Evolutionary conservation across 2,113 vertebrate species (phyloP), one percentile per base, ranked within the genome.

Genomic region (Engystomops pustulosus): DNA sequence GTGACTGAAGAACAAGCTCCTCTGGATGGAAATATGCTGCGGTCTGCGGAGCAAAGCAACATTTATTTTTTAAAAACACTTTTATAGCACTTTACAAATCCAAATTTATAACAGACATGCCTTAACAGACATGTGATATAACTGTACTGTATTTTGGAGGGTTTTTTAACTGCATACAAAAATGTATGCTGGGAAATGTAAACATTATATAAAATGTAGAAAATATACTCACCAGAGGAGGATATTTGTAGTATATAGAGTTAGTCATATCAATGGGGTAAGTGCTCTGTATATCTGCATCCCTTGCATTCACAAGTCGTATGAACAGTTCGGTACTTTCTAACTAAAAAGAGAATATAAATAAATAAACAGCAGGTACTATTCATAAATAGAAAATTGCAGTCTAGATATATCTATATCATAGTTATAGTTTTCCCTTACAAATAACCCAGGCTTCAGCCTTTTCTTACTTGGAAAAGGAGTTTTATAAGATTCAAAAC

Each of bases 301-400:
- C 85, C 69, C 88, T 85, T 76, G 87, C 70, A 53, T 89, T 89
- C 11, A 91, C 88, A 36, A 91, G 86, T 36, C 90, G 87, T 32
- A 91, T 62, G 69, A 86, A 89, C 30, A 90, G 53, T 62, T 90
- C 90, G 65, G 88, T 80, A 81, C 80, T 86, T 65, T 88, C 88
- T 69, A 91, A 69, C 90, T 91, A 82, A 3, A 85, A 36, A 49
- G 23, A 23, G n/a, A 49, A 80, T 51, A 80, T 17, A 2, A 80
- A 80, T 14, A 9, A 47, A 27, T n/a, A 34, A 27, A 25, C 20
- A 27, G 9, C 23, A 1, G 53, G 38, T 8, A 18, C 1, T 45
- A 2, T 2, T 12, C 14, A 12, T 45, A 45, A 45, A 12, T 45
- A 45, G 44, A 7, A 45, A 45, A 25, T 25, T 1, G 53, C n/a